Conservation (phyloP, 2,888 invertebrate species). For the Camptogramma bilineatum region DNA sequence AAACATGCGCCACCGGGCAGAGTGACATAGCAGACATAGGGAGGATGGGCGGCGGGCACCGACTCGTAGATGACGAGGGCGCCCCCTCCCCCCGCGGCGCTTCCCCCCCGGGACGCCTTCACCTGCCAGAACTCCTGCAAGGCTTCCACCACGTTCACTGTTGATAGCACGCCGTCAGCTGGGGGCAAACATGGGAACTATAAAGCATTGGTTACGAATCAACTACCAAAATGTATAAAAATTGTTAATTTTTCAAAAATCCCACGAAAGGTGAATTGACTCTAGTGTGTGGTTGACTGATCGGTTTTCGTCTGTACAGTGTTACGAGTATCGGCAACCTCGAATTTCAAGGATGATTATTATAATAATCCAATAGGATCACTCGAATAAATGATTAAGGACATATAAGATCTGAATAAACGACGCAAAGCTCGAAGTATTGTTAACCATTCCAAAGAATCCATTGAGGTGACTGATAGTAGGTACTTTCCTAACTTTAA, state of each 20-base stretch:
- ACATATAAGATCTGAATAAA: too few relatives aligned
- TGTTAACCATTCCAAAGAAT: background rate
- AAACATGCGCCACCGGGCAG: slow-evolving; percentile 98
- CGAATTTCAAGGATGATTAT: too few relatives aligned
- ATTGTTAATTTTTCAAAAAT: too few relatives aligned
- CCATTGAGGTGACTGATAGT: background rate
- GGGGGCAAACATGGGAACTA: slow-evolving; percentile 21
- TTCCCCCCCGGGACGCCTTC: slow-evolving; percentile 93
- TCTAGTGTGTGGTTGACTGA: too few relatives aligned
- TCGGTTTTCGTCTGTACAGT: too few relatives aligned
- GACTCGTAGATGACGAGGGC: slow-evolving; percentile 98
- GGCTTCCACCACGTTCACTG: slow-evolving; percentile 98
- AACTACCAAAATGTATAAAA: too few relatives aligned
- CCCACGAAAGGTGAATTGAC: too few relatives aligned
- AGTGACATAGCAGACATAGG: slow-evolving; percentile 97
- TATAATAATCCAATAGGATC: too few relatives aligned
- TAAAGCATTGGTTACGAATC: background rate
- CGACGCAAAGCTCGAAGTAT: background rate
- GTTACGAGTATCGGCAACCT: too few relatives aligned
- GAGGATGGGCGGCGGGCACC: slow-evolving; percentile 95
- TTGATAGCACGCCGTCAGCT: slow-evolving; percentile 79
- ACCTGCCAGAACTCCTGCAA: slow-evolving; percentile 99
- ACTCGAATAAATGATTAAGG: background rate
- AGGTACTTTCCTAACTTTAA: background rate
- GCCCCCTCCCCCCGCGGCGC: slow-evolving; percentile 91